These are phyloP conservation scores for Rhodophaea formosa DNA, from an alignment of 2,888 invertebrate genomes.

Conservation along the genomic window DNA sequence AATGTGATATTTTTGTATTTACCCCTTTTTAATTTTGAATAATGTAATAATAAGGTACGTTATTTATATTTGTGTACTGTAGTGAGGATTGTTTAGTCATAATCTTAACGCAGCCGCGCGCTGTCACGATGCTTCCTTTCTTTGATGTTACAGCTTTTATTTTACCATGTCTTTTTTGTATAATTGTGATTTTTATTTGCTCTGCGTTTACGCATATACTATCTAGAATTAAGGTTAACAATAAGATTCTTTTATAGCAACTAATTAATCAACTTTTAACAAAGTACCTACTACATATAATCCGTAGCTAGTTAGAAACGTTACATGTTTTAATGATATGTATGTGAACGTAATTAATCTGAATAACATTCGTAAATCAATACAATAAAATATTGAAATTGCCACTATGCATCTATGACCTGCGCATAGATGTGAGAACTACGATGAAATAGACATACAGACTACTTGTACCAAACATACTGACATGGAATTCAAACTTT, in stretches of 20 bases:
- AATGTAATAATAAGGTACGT: constrained; percentile 55
- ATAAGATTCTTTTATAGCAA: constrained; percentile 60
- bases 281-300: constrained; percentile 61
- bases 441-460: constrained; percentile 28
- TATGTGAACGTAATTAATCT: constrained; percentile 47
- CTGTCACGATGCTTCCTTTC: constrained; percentile 71
- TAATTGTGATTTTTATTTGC: constrained; percentile 51
- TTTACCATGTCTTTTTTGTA: constrained; percentile 65
- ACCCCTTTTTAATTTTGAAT: constrained; percentile 67
- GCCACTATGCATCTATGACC: constrained; percentile 44
- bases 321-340: constrained; percentile 47
- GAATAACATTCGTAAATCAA: constrained; percentile 38
- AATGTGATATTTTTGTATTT: constrained; percentile 80
- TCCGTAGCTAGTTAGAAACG: constrained; percentile 67
- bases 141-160: constrained; percentile 66
- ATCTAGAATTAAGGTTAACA: constrained; percentile 59
- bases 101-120: constrained; percentile 44
- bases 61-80: constrained; percentile 64
- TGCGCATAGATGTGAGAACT: constrained; percentile 34
- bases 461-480: constrained; percentile 16
- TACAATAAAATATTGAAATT: constrained; percentile 34
- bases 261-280: constrained; percentile 66
- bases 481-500: constrained; percentile 56
- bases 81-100: constrained; percentile 51
- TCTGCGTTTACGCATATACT: constrained; percentile 69